Evolutionary conservation across 2,113 vertebrate species (phyloP).

Genomic region (Pterocles gutturalis): DNA sequence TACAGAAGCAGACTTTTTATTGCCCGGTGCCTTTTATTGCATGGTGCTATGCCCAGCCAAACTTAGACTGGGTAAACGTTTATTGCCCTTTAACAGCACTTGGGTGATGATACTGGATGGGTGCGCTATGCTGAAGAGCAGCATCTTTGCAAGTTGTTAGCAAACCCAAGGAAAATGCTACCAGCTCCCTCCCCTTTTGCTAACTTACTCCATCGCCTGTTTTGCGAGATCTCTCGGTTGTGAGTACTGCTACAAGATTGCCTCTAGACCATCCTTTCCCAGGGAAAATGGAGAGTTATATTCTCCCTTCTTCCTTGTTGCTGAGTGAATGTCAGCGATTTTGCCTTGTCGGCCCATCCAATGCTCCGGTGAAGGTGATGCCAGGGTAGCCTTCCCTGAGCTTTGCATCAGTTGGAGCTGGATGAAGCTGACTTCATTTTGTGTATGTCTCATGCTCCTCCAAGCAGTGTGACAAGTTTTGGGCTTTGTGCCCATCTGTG

Average conservation of each 20-base stretch:
- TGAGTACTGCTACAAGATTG: background rate
- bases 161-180: background rate
- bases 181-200: background rate
- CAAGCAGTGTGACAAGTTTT: background rate
- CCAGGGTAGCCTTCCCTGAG: background rate
- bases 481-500: background rate
- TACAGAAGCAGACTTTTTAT: background rate
- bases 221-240: background rate
- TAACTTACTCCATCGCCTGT: background rate
- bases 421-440: background rate
- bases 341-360: background rate
- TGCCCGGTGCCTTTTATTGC: background rate
- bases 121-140: background rate
- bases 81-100: background rate
- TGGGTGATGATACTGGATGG: background rate
- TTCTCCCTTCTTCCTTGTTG: background rate
- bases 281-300: background rate
- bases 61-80: background rate
- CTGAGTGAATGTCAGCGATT: background rate
- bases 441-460: background rate
- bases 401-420: accelerated
- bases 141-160: background rate
- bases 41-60: background rate
- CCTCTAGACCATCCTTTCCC: background rate
- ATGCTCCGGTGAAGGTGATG: background rate